Conservation (phyloP, 2,113 vertebrate species). For the Sakesphorus luctuosus region DNA sequence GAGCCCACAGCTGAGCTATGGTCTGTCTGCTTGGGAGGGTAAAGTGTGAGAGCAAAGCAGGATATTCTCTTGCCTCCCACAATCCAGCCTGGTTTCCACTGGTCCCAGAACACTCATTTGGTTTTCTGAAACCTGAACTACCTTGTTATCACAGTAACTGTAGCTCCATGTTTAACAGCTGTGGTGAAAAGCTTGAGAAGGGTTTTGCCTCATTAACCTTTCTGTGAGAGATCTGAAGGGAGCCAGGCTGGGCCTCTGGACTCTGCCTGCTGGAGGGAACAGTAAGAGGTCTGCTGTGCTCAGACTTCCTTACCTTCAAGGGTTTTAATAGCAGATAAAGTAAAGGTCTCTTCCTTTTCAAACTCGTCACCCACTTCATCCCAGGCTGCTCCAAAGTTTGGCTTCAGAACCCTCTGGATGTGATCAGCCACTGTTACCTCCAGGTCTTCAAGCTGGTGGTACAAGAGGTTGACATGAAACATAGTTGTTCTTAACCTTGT, state of each 20-base stretch:
- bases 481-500: background rate
- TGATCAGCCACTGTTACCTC: slow-evolving; percentile 83
- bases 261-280: background rate
- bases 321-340: slow-evolving; percentile 81
- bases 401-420: slow-evolving; percentile 83
- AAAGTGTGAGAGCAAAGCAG: background rate
- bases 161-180: background rate
- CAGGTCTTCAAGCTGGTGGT: slow-evolving; percentile 80
- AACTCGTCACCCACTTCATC: slow-evolving; percentile 83
- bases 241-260: background rate
- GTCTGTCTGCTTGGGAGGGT: background rate
- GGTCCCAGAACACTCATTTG: background rate
- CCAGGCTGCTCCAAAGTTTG: slow-evolving; percentile 85
- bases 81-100: background rate
- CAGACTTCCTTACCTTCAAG: slow-evolving; percentile 78
- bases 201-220: background rate
- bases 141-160: background rate
- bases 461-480: background rate
- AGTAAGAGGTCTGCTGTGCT: background rate
- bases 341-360: slow-evolving; percentile 85
- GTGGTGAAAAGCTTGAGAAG: background rate
- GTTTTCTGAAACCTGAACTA: background rate
- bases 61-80: background rate
- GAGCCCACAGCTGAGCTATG: background rate
- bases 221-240: background rate